Percentiles rank a stretch among this genome's conserved stretches.
These are phyloP conservation scores for Drosophila willistoni DNA, from an alignment of 1,140 invertebrate genomes.

Conservation along the genomic window DNA sequence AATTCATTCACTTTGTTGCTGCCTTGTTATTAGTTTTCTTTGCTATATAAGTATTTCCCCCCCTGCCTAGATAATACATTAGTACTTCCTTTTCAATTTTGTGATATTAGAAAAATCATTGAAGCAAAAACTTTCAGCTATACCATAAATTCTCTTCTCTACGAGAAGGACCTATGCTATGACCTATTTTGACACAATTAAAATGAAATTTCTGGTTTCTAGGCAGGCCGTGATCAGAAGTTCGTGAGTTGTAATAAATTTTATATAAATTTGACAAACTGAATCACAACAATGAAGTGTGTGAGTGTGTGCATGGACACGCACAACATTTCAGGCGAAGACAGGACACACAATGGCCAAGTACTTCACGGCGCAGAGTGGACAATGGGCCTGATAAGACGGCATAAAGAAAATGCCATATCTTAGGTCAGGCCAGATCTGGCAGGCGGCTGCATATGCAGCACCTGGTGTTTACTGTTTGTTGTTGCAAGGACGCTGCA, in stretches of 20 bases:
- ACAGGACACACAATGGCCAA: conserved; percentile 40
- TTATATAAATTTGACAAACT: conserved; percentile 68
- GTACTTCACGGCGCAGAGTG: background rate
- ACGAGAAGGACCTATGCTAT: background rate
- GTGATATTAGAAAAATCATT: conserved; percentile 1
- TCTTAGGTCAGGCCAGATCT: too few relatives aligned
- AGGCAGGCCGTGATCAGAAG: background rate
- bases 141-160: conserved; percentile 26
- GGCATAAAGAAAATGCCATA: background rate
- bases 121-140: background rate
- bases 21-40: background rate
- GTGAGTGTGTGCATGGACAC: conserved; percentile 45
- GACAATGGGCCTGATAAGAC: conserved; percentile 41
- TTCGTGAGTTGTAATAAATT: conserved; percentile 59
- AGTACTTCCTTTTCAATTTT: conserved; percentile 8
- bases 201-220: conserved; percentile 41
- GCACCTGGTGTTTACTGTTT: conserved; percentile 14
- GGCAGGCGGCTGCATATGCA: conserved; percentile 9
- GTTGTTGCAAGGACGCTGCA: conserved; percentile 4
- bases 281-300: conserved; percentile 55
- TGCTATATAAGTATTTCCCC: background rate
- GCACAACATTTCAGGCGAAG: conserved; percentile 49
- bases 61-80: conserved; percentile 1
- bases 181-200: conserved; percentile 62
- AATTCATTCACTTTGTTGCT: background rate